Conservation (phyloP, 2,797 vertebrate species). For the Bovichtus variegatus region DNA sequence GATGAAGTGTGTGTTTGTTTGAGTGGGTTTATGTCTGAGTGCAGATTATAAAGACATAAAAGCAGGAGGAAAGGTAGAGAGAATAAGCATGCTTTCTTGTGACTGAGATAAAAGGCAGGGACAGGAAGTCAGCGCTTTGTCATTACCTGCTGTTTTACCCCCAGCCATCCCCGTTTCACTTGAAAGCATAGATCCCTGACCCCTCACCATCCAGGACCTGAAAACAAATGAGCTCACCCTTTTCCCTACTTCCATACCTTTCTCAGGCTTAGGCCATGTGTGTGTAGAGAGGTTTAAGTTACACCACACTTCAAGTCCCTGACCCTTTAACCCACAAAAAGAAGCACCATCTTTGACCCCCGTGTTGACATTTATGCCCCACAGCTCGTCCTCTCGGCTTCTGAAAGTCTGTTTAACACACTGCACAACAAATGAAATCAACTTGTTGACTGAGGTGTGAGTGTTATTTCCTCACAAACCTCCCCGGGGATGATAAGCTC, state of each 20-base stretch:
- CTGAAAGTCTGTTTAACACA: constrained; percentile 17
- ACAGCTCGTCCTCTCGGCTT: constrained; percentile 6
- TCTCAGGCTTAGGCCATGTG: constrained; percentile 23
- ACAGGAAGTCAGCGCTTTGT: constrained; percentile 42
- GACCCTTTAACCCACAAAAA: constrained; percentile 23
- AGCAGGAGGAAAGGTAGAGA: constrained; percentile 9
- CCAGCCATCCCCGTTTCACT: constrained; percentile 38
- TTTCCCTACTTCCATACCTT: not conserved
- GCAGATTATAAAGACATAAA: constrained; percentile 40
- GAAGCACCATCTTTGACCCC: not conserved
- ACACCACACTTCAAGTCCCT: constrained; percentile 16
- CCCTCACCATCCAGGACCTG: constrained; percentile 43
- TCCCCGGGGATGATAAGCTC: constrained; percentile 12
- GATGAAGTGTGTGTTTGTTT: constrained; percentile 54
- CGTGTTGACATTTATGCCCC: not conserved
- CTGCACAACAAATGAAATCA: not conserved
- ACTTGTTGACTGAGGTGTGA: not conserved
- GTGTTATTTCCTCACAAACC: not conserved
- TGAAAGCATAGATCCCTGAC: constrained; percentile 56
- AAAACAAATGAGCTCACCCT: constrained; percentile 72
- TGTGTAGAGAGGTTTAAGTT: constrained; percentile 31
- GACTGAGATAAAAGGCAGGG: constrained; percentile 35
- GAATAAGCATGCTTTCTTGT: constrained; percentile 2
- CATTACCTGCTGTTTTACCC: constrained; percentile 54
- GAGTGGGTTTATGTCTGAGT: constrained; percentile 44